phyloP scores from a whole-genome alignment of 2,113 vertebrate species.

The Callopanchax toddi region DNA sequence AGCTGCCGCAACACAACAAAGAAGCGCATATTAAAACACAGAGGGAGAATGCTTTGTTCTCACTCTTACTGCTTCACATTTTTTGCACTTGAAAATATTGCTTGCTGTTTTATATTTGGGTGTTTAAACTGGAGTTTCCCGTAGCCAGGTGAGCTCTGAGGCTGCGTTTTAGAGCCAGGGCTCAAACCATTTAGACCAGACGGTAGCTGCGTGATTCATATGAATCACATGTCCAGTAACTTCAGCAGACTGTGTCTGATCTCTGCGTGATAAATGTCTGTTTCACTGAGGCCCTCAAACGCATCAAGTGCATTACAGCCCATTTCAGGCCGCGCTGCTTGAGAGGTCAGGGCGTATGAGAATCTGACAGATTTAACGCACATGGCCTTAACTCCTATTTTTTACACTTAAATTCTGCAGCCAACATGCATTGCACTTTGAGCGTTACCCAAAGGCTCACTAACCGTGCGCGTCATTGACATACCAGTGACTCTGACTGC shows the following conservation, averaged over 20 bases:
- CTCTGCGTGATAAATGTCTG: constrained; percentile 54
- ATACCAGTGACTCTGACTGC: constrained; percentile 73
- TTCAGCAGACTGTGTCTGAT: constrained; percentile 59
- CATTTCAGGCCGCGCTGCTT: constrained; percentile 49
- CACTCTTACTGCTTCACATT: too few relatives aligned
- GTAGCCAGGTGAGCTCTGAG: neutral
- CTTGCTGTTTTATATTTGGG: too few relatives aligned
- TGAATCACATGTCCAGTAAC: constrained; percentile 47
- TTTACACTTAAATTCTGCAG: constrained; percentile 59
- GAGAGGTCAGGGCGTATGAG: constrained; percentile 63
- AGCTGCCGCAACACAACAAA: too few relatives aligned
- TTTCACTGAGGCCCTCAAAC: constrained; percentile 56
- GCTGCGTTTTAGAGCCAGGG: neutral
- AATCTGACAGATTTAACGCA: constrained; percentile 69
- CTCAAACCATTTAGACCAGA: neutral
- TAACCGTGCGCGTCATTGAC: constrained; percentile 68
- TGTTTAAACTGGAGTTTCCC: too few relatives aligned
- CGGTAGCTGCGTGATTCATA: constrained; percentile 30
- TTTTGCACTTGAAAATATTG: too few relatives aligned
- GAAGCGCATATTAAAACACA: too few relatives aligned
- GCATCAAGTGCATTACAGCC: constrained; percentile 49
- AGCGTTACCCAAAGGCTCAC: constrained; percentile 71
- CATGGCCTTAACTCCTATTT: constrained; percentile 60
- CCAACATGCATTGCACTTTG: constrained; percentile 57
- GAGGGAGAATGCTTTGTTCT: too few relatives aligned